Base-by-base conservation (phyloP, 2,797 vertebrate species). In the Chelidonichthys spinosus region DNA sequence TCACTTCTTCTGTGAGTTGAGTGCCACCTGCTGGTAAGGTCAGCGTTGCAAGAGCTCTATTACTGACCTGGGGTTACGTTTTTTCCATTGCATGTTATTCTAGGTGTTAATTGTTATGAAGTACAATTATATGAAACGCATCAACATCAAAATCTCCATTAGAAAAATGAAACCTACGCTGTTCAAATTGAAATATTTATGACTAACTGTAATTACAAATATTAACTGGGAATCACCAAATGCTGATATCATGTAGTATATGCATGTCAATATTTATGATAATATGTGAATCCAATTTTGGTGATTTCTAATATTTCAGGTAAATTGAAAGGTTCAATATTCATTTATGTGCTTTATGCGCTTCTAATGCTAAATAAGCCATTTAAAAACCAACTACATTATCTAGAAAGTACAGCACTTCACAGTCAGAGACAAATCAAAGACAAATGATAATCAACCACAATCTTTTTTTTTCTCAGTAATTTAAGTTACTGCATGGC, bases 1-100 rank as follows among this genome's bases (percentile, higher is more conserved):
- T 68, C 58, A 58, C 10, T n/a, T 63, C 32, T 11, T 76, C 49
- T 84, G 71, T 55, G 46, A 80, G 65, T 13, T 69, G 69, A 85
- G 75, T 75, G 89, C 83, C 91, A 84, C 85, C 91, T 94, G 80
- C 81, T 89, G 92, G 88, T 50, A 64, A 5, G 60, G 35, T 25
- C 18, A 44, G 32, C 25, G 58, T 37, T 47, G 17, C 40, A 56
- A 36, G 36, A 25, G 33, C 59, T 35, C 6, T 14, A 53, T 39
- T 6, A 66, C 15, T 40, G 68, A 58, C n/a, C 17, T 17, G 1
- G 8, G 32, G 39, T 72, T 11, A 53, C 0, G 6, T 14, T 44
- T 62, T 62, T 73, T 59, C 39, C 25, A 49, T 65, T 33, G 25
- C 4, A 33, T 25, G 35, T 54, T 36, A 62, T 46, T 62, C n/a